Percentiles rank a stretch among this genome's conserved stretches.
Evolutionary conservation across 1,140 invertebrate species (phyloP).

Genomic region (Dinothrombium tinctorium): DNA sequence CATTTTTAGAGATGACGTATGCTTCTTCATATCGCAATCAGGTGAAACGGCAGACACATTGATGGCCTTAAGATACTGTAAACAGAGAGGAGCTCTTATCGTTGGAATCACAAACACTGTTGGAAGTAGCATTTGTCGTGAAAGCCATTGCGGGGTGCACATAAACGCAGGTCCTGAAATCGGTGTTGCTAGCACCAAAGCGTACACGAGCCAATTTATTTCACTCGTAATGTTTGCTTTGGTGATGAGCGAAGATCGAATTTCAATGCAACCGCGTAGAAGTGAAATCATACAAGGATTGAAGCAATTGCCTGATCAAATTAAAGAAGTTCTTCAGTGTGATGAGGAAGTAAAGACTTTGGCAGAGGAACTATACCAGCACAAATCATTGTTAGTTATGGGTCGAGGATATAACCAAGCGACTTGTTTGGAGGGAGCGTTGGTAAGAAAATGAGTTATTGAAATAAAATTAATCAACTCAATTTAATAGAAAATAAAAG

Average conservation of each 20-base stretch:
- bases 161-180: conserved; percentile 99
- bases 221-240: conserved; percentile 96
- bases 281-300: conserved; percentile 71
- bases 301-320: conserved; percentile 45
- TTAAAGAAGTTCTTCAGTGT: conserved; percentile 45
- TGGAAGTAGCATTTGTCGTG: conserved; percentile 97
- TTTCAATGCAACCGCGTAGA: conserved; percentile 62
- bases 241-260: conserved; percentile 90
- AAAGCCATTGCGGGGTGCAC: conserved; percentile 95
- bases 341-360: conserved; percentile 64
- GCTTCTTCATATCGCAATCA: conserved; percentile 97
- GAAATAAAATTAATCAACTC: conserved; percentile 4
- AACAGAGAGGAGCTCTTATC: conserved; percentile 80
- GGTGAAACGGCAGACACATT: conserved; percentile 91
- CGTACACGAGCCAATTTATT: conserved; percentile 97
- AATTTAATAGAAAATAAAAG: conserved; percentile 70
- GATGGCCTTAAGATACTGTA: conserved; percentile 82
- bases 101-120: conserved; percentile 98
- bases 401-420: conserved; percentile 96
- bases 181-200: conserved; percentile 97
- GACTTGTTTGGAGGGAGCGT: conserved; percentile 91
- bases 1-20: conserved; percentile 96
- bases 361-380: conserved; percentile 74
- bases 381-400: conserved; percentile 92
- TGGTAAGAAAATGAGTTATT: conserved; percentile 32